Base-by-base conservation (phyloP, 2,888 invertebrate species). In the Odontocerum albicorne region DNA sequence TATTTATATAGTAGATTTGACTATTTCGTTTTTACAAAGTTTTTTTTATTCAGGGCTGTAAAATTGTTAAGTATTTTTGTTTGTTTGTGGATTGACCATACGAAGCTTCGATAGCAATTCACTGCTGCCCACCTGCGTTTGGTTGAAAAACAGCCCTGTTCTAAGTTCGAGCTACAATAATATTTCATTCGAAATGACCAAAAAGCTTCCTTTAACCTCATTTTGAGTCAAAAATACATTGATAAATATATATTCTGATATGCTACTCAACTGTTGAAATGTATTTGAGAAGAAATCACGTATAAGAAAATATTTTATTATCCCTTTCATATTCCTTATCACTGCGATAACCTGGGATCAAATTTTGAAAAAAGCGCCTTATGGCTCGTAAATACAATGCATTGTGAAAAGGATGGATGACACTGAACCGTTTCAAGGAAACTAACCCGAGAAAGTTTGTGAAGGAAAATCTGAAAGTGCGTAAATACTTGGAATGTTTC, bases 321-420 rank as follows among this genome's bases (percentile, higher is more conserved):
- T 38, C 38, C 15, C 17, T 38, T 10, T n/a, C n/a, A 15, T n/a
- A n/a, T n/a, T 42, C 43, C 44, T 59, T 59, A 59, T 59, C 59
- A 44, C 56, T 38, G 19, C 44, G 59, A 56, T 56, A 59, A 56
- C 56, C 53, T 50, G 59, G 20, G 53, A 49, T 31, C 32, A 36
- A 39, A 54, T 47, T 55, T 59, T 59, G 53, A 49, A 59, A 59
- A 59, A 59, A 59, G 55, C 55, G 55, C 50, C 50, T 16, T 22
- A 12, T 35, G 17, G 16, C 8, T 6, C 4, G 35, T 12, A 16
- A 10, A 16, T 8, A 16, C 17, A 12, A 15, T 6, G 6, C 12
- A 38, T 38, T n/a, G n/a, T n/a, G n/a, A n/a, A n/a, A n/a, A n/a
- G n/a, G n/a, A n/a, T n/a, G n/a, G n/a, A n/a, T n/a, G n/a, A n/a